Conservation (phyloP, 2,797 vertebrate genomes). For the Antrozous pallidus region DNA sequence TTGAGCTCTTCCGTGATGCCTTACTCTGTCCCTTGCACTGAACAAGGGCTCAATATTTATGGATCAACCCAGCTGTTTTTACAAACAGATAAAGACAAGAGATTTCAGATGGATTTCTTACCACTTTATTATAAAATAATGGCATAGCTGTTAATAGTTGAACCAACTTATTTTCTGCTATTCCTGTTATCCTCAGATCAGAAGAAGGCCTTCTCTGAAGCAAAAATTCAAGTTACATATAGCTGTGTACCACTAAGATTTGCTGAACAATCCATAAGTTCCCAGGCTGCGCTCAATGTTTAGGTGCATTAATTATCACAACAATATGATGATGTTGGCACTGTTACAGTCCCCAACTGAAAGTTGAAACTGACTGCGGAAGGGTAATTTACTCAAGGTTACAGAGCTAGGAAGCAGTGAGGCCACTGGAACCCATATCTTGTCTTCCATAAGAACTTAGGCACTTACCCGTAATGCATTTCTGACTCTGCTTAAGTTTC, state of each 20-base stretch:
- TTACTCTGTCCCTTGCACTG: neutral
- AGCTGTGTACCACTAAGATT: neutral
- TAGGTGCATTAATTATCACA: neutral
- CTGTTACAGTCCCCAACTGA: neutral
- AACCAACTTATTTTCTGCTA: neutral
- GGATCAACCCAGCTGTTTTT: neutral
- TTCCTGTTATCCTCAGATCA: neutral
- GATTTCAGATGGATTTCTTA: neutral
- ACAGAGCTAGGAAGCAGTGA: neutral
- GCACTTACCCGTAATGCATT: neutral
- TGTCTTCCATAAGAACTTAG: neutral
- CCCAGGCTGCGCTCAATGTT: neutral
- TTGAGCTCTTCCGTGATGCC: neutral
- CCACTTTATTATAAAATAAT: neutral
- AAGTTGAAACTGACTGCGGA: neutral
- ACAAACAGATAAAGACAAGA: slow-evolving; percentile 12
- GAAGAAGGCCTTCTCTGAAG: neutral
- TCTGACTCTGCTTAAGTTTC: neutral
- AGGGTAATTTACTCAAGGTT: neutral
- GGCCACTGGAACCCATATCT: neutral
- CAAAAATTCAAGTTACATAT: neutral
- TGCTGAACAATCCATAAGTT: neutral
- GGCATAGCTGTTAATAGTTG: neutral
- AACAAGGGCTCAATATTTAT: neutral
- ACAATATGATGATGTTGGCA: neutral